Evolutionary conservation across 2,113 vertebrate genomes (phyloP).

Genomic region (Baryphthengus martii): DNA sequence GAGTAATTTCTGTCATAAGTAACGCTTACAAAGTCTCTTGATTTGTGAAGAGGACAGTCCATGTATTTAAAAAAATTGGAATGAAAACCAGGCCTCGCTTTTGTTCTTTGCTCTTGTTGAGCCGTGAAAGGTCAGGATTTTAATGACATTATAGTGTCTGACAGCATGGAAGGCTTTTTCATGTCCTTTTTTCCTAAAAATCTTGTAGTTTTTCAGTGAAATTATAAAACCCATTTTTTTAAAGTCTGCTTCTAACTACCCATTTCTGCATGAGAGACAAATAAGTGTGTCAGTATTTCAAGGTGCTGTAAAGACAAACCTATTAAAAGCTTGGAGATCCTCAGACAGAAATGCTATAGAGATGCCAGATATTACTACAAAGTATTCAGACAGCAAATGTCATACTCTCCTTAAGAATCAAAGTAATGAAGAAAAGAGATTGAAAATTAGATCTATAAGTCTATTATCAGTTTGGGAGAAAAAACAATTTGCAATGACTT

Average conservation of each 20-base stretch:
- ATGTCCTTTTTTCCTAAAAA: background rate
- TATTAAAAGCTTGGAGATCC: background rate
- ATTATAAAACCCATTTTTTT: background rate
- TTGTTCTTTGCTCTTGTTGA: background rate
- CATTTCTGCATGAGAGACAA: background rate
- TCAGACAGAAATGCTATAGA: conserved; percentile 4
- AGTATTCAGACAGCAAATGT: conserved; percentile 45
- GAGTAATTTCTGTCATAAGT: background rate
- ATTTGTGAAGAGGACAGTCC: background rate
- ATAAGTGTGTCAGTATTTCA: conserved; percentile 8
- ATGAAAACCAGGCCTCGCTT: background rate
- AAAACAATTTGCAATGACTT: conserved; percentile 46
- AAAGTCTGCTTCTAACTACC: background rate
- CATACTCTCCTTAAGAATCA: conserved; percentile 45
- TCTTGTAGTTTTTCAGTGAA: background rate
- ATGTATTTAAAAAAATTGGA: background rate
- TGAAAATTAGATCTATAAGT: conserved; percentile 45
- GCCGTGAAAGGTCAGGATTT: background rate
- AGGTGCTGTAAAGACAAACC: background rate
- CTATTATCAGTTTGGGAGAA: conserved; percentile 50
- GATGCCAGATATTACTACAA: conserved; percentile 25
- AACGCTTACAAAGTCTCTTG: background rate
- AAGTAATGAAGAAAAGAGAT: conserved; percentile 51
- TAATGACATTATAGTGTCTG: background rate
- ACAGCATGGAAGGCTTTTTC: background rate